phyloP scores from a whole-genome alignment of 1,140 invertebrate genomes.

The Pectinophora gossypiella region DNA sequence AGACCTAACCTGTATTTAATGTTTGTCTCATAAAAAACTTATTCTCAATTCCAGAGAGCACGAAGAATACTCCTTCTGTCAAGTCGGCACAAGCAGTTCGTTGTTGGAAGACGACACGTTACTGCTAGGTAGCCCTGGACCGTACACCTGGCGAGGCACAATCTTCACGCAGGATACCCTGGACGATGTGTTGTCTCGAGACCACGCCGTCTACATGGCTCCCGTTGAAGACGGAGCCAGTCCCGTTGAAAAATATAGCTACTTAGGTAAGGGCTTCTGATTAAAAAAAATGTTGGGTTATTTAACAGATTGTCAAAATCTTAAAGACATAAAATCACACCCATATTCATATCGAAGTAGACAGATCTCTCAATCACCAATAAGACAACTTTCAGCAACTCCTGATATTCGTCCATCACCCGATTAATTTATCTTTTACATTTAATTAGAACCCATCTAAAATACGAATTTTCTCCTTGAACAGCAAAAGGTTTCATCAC shows the following conservation, averaged over 20 bases:
- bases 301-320: too few species aligned
- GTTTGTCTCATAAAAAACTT: not conserved
- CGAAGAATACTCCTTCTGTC: constrained; percentile 93
- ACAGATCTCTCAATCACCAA: too few species aligned
- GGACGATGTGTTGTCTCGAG: constrained; percentile 84
- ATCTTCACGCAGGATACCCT: constrained; percentile 87
- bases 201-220: constrained; percentile 86
- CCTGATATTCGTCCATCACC: too few species aligned
- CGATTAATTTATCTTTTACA: too few species aligned
- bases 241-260: constrained; percentile 93
- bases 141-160: constrained; percentile 92
- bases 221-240: constrained; percentile 80
- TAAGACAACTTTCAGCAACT: too few species aligned
- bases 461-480: too few species aligned
- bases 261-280: constrained; percentile 80
- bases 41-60: constrained; percentile 79
- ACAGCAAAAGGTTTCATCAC: too few species aligned
- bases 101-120: constrained; percentile 87
- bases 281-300: too few species aligned
- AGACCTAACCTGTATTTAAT: too few species aligned
- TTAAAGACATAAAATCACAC: too few species aligned
- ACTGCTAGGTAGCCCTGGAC: constrained; percentile 90
- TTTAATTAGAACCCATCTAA: too few species aligned
- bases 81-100: constrained; percentile 91
- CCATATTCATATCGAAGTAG: too few species aligned